Evolutionary conservation across 2,797 vertebrate genomes (phyloP).

Genomic region (Knipowitschia caucasica): DNA sequence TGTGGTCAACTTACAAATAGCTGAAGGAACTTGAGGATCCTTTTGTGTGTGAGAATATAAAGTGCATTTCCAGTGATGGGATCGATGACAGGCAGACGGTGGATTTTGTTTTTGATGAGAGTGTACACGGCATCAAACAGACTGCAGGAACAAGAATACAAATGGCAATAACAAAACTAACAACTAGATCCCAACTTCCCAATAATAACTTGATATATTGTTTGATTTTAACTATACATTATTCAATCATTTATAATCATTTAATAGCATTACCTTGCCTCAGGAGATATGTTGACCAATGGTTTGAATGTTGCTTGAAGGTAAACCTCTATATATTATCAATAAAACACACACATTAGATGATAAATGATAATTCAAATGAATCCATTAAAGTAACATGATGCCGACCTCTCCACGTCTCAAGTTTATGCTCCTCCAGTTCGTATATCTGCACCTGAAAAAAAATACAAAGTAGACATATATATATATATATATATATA

Average conservation of each 20-base stretch:
- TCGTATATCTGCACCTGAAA: slow-evolving; percentile 97
- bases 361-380: background rate
- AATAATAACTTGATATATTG: too few relatives aligned
- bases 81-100: slow-evolving; percentile 98
- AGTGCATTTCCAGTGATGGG: slow-evolving; percentile 98
- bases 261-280: too few relatives aligned
- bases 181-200: too few relatives aligned
- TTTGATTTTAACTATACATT: too few relatives aligned
- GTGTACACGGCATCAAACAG: slow-evolving; percentile 97
- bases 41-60: slow-evolving; percentile 99
- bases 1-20: slow-evolving; percentile 89
- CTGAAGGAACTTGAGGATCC: slow-evolving; percentile 99
- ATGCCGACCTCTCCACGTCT: slow-evolving; percentile 94
- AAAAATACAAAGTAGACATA: background rate
- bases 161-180: too few relatives aligned
- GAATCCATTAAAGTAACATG: background rate
- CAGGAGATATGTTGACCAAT: slow-evolving; percentile 97
- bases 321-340: slow-evolving; percentile 91
- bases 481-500: too few relatives aligned
- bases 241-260: background rate
- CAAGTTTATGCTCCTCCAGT: slow-evolving; percentile 97
- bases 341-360: background rate
- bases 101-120: slow-evolving; percentile 99
- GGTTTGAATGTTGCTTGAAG: slow-evolving; percentile 98
- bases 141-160: slow-evolving; percentile 68